A percentile compares a stretch with the other conserved stretches of the same genome.
Evolutionary conservation across 2,888 invertebrate species (phyloP).

Genomic region (Himalopsyche anomala): DNA sequence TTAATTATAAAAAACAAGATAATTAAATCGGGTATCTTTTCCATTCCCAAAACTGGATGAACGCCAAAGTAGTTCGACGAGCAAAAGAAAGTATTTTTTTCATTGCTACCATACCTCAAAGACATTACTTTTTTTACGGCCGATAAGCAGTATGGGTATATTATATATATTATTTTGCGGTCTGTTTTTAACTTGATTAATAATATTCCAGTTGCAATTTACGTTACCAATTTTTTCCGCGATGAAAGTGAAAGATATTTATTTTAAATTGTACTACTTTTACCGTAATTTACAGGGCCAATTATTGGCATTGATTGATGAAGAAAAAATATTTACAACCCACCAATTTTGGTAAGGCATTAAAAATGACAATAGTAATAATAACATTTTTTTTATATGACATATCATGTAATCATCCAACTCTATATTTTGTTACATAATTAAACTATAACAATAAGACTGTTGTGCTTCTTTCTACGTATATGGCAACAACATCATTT

Average conservation of each 20-base stretch:
- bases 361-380: too few relatives aligned
- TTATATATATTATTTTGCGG: constrained; percentile 13
- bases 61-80: not conserved
- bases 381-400: too few relatives aligned
- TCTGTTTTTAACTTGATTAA: constrained; percentile 38
- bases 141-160: not conserved
- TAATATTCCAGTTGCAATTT: constrained; percentile 12
- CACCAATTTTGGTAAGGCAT: not conserved
- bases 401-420: too few relatives aligned
- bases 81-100: constrained; percentile 29
- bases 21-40: not conserved
- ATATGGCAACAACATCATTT: too few relatives aligned
- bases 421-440: too few relatives aligned
- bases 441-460: too few relatives aligned
- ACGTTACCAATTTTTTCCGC: not conserved
- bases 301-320: constrained; percentile 37
- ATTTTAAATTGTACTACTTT: constrained; percentile 16
- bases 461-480: too few relatives aligned
- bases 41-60: constrained; percentile 1
- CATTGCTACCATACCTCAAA: constrained; percentile 2
- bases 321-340: not conserved
- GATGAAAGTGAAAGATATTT: constrained; percentile 38
- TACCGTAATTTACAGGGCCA: not conserved
- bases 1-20: too few relatives aligned
- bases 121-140: constrained; percentile 28